A percentile compares a stretch with the other conserved stretches of the same genome.
These are phyloP conservation scores for Protomyctophum bolini DNA, from an alignment of 2,113 vertebrate species.

Conservation along the genomic window DNA sequence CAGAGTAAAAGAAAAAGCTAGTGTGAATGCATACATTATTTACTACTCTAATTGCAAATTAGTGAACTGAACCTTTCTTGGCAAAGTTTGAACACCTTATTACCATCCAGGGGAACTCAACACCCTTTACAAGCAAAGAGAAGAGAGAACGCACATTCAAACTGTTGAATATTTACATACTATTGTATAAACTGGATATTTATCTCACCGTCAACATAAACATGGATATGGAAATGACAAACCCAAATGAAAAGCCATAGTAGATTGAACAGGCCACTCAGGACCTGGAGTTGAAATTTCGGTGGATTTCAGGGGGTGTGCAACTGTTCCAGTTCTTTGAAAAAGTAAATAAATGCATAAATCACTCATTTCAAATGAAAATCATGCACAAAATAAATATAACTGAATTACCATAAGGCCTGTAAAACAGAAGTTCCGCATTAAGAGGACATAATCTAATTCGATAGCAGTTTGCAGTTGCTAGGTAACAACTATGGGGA, in stretches of 20 bases:
- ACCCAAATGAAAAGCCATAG: constrained; percentile 47
- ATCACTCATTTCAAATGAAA: constrained; percentile 8
- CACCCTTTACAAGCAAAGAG: constrained; percentile 48
- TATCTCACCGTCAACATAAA: neutral
- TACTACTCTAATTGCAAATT: constrained; percentile 11
- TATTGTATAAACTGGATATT: neutral
- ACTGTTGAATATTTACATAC: constrained; percentile 59
- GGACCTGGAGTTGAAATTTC: constrained; percentile 9
- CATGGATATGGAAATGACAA: constrained; percentile 33
- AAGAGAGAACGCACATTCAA: constrained; percentile 40
- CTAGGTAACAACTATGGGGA: constrained; percentile 81
- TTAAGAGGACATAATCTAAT: constrained; percentile 59
- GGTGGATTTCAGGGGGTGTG: neutral
- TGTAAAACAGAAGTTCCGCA: constrained; percentile 50
- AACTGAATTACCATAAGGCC: constrained; percentile 53
- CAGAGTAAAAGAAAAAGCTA: neutral
- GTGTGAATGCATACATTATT: neutral
- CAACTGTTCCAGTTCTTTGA: constrained; percentile 1
- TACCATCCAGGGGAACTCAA: constrained; percentile 49
- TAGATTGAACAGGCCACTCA: constrained; percentile 30
- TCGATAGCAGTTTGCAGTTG: constrained; percentile 72
- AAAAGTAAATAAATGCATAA: constrained; percentile 12
- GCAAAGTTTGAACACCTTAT: constrained; percentile 43
- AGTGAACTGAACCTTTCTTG: constrained; percentile 34
- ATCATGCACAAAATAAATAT: constrained; percentile 16